Evolutionary conservation across 2,888 invertebrate species (phyloP).

Genomic region (Stramonita haemastoma): DNA sequence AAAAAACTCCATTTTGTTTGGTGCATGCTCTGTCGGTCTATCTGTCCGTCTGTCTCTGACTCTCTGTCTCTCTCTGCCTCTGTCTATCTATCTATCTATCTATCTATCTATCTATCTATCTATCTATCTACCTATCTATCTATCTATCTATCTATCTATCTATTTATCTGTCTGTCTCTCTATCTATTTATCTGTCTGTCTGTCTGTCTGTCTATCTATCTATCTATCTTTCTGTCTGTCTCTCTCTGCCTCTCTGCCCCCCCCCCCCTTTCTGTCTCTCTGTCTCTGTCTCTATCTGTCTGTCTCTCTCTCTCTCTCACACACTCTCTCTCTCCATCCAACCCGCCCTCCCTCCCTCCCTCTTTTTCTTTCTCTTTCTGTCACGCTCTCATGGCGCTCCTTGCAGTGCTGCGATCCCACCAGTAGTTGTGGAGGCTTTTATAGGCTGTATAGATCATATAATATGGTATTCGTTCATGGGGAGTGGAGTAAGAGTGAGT

Average conservation of each 20-base stretch:
- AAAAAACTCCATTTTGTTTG: not conserved
- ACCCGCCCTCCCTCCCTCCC: conserved; percentile 3
- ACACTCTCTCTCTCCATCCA: not conserved
- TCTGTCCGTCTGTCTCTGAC: no score
- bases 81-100: no score
- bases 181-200: no score
- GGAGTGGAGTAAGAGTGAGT: no score
- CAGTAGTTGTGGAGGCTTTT: no score
- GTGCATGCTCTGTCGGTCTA: no score
- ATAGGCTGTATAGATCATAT: no score
- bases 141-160: not conserved
- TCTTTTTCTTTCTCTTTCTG: conserved; percentile 19
- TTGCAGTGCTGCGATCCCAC: no score
- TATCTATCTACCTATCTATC: not conserved
- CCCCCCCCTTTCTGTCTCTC: not conserved
- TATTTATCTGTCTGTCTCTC: no score
- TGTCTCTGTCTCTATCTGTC: not conserved
- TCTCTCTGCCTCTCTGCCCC: not conserved
- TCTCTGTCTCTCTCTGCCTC: no score
- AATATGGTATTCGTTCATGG: no score
- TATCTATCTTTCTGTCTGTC: not conserved
- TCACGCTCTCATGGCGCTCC: not conserved
- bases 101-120: not conserved
- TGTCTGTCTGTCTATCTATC: not conserved
- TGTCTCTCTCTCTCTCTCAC: conserved; percentile 16